Percentiles rank a stretch among this genome's conserved stretches.
Evolutionary conservation across 1,140 invertebrate genomes (phyloP).

Genomic region (Eumaeus atala): DNA sequence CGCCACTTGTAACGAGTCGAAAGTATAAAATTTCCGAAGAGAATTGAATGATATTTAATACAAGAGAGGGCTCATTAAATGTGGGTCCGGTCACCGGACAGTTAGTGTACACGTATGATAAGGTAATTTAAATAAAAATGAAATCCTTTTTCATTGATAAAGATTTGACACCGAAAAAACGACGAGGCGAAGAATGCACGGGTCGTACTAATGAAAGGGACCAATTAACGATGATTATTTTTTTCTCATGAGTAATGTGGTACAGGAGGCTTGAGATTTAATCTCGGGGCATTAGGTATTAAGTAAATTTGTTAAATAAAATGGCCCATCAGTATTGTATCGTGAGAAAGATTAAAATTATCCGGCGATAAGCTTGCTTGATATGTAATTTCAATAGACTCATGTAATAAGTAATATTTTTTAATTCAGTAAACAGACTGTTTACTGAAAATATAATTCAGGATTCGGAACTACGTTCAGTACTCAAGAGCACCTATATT

Average conservation of each 20-base stretch:
- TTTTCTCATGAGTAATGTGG: slow-evolving; percentile 54
- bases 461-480: too few relatives aligned
- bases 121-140: slow-evolving; percentile 69
- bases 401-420: too few relatives aligned
- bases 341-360: slow-evolving; percentile 11
- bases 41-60: too few relatives aligned
- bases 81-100: slow-evolving; percentile 42
- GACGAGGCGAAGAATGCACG: slow-evolving; percentile 58
- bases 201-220: slow-evolving; percentile 70
- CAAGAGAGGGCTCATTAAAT: slow-evolving; percentile 32
- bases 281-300: slow-evolving; percentile 16
- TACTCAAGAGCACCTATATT: too few relatives aligned
- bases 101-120: slow-evolving; percentile 49
- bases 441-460: too few relatives aligned
- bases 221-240: slow-evolving; percentile 72
- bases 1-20: too few relatives aligned
- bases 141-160: slow-evolving; percentile 72
- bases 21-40: too few relatives aligned
- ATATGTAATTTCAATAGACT: too few relatives aligned
- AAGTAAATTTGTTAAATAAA: slow-evolving; percentile 17
- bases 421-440: too few relatives aligned
- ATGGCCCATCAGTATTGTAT: slow-evolving; percentile 2
- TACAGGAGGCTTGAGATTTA: slow-evolving; percentile 42
- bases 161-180: slow-evolving; percentile 70
- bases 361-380: not conserved